Base-by-base conservation (phyloP, 2,888 invertebrate species). In the Harmothoe impar region DNA sequence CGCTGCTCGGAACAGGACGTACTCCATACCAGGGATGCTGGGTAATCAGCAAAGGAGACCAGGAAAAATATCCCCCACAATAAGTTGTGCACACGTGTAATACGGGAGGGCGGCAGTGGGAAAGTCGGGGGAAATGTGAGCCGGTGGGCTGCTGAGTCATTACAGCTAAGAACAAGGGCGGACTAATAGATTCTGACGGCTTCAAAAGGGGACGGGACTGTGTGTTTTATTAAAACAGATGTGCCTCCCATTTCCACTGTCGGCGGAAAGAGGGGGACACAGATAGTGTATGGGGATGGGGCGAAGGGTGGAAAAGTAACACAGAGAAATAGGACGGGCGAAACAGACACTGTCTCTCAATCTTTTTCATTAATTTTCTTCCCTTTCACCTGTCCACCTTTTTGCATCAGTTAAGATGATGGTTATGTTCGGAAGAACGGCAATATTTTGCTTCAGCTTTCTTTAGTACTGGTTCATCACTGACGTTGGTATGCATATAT, bases 221-320 rank as follows among this genome's bases (percentile, higher is more conserved):
- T 68, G 68, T 15, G 68, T 68, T 68, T 68, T 68, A 68, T 68
- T 68, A 68, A 68, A 68, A 68, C 68, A 68, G 68, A 68, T 68
- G 68, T n/a, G 68, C 68, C 68, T n/a, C n/a, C 68, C 68, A 68
- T 68, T 68, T 68, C 68, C n/a, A 20, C 68, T 12, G 17, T n/a
- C n/a, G n/a, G n/a, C n/a, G n/a, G n/a, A n/a, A n/a, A n/a, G n/a
- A n/a, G n/a, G n/a, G n/a, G n/a, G n/a, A n/a, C n/a, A n/a, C n/a
- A n/a, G n/a, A n/a, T n/a, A n/a, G n/a, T n/a, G n/a, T n/a, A n/a
- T n/a, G n/a, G n/a, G n/a, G n/a, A n/a, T n/a, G n/a, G n/a, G n/a
- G n/a, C n/a, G n/a, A n/a, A n/a, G n/a, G n/a, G n/a, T n/a, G n/a
- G n/a, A n/a, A n/a, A n/a, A n/a, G n/a, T n/a, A n/a, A n/a, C n/a